Conservation (phyloP, 2,797 vertebrate genomes). For the Acestrorhynchus altus region DNA sequence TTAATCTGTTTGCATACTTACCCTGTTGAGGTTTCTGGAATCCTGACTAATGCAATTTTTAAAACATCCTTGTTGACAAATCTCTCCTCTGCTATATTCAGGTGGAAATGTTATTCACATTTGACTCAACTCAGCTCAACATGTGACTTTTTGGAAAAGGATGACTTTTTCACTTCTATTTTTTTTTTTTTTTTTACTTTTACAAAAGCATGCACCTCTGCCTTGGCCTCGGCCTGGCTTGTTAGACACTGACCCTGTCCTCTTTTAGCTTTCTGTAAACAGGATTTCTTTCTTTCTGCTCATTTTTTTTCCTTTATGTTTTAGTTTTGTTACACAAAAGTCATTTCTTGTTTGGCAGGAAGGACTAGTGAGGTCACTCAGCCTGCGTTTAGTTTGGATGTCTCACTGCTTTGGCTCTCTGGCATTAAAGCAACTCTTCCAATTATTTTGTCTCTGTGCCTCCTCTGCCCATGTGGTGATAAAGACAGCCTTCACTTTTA, state of each 20-base stretch:
- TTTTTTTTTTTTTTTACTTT: not conserved
- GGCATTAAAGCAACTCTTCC: not conserved
- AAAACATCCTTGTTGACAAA: too few species aligned
- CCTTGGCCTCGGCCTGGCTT: not conserved
- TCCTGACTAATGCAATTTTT: too few species aligned
- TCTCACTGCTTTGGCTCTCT: not conserved
- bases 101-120: not conserved
- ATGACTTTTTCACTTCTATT: not conserved
- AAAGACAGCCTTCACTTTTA: not conserved
- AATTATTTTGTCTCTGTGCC: conserved; percentile 1
- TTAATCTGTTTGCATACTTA: too few species aligned
- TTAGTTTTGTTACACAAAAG: not conserved
- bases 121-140: not conserved
- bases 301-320: not conserved
- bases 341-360: not conserved
- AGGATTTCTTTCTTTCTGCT: not conserved
- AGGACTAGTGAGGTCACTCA: not conserved
- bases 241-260: not conserved
- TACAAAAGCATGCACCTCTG: not conserved
- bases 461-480: not conserved
- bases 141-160: not conserved
- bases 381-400: conserved; percentile 1
- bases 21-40: too few species aligned
- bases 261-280: not conserved
- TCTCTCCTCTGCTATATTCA: not conserved